Percentiles rank a stretch among this genome's conserved stretches.
Evolutionary conservation across 2,888 invertebrate species (phyloP).

Genomic region (Drosophila neonasuta): DNA sequence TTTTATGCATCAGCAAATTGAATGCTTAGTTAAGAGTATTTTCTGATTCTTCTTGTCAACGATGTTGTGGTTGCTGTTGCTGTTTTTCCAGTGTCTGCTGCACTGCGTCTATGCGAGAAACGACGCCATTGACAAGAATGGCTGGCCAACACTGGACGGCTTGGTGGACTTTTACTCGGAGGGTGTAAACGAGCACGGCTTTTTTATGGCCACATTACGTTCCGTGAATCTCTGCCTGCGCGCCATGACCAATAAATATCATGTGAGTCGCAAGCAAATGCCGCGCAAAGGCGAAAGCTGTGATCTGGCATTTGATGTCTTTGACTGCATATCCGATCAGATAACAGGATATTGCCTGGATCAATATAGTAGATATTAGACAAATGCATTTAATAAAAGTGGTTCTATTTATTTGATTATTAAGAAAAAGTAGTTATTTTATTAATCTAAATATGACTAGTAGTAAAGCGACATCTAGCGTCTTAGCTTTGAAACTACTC

Average conservation of each 20-base stretch:
- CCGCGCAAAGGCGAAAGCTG: constrained; percentile 87
- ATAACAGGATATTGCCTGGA: constrained; percentile 88
- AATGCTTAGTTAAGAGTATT: constrained; percentile 54
- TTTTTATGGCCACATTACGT: constrained; percentile 88
- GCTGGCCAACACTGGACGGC: constrained; percentile 89
- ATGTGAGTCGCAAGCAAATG: constrained; percentile 75
- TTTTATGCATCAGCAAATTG: constrained; percentile 79
- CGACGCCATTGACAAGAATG: constrained; percentile 89
- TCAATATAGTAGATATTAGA: constrained; percentile 71
- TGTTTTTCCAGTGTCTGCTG: constrained; percentile 86
- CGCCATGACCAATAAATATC: constrained; percentile 78
- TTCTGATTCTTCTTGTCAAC: constrained; percentile 11
- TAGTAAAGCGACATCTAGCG: constrained; percentile 16
- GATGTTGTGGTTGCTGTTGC: constrained; percentile 15
- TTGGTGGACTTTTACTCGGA: constrained; percentile 88
- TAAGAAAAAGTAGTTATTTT: background rate
- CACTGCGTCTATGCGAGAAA: constrained; percentile 91
- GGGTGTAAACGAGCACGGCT: constrained; percentile 89
- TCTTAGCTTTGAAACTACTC: background rate
- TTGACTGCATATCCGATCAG: constrained; percentile 90
- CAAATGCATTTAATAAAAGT: background rate
- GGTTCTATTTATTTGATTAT: background rate
- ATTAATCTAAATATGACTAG: background rate
- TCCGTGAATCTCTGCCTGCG: constrained; percentile 87
- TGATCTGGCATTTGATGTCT: constrained; percentile 89